Base-by-base conservation (phyloP, 2,113 vertebrate species). In the Tachuris rubrigastra region DNA sequence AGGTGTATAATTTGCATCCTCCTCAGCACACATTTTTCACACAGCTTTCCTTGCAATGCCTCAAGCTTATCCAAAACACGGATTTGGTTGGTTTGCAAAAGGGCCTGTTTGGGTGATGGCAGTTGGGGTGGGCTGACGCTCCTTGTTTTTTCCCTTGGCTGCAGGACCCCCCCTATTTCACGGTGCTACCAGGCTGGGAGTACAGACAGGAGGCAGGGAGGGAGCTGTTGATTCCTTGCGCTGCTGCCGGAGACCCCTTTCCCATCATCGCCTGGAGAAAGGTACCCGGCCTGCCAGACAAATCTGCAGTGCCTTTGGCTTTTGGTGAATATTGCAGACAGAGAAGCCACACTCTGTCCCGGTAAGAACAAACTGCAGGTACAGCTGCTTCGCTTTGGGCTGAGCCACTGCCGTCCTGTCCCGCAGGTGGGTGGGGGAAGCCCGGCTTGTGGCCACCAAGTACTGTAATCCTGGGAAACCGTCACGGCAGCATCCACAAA, bases 151-250 rank as follows among this genome's bases (percentile, higher is more conserved):
- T 65, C 68, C 67, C 50, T 77, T 33, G 47, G 62, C 89, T 91
- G 10, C 95, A 99, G 99, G 99, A 99, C 97, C 99, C 99, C 96
- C 99, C 99, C 98, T 99, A 99, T 98, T 99, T 99, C 98, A 99
- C 99, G 95, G 99, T 99, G 98, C 99, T 99, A 98, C 99, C 99
- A 94, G 99, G 99, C 97, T 99, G 99, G 98, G 99, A 99, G 97
- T 99, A 99, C 97, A 99, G 99, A 97, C 99, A 99, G 97, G 99
- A 99, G 98, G 99, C 99, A 53, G 99, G 99, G 92, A 99, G 99
- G 98, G 99, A 99, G 98, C 98, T 99, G 92, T 98, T 99, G 92
- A 99, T 99, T 96, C 99, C 99, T 95, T 99, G 99, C 80, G 99
- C 99, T 91, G 99, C 99, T 85, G 99, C 99, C 56, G 99, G 99